Evolutionary conservation across 2,888 invertebrate genomes (phyloP), one percentile per base, ranked within the genome.

Genomic region (Tinea trinotella): DNA sequence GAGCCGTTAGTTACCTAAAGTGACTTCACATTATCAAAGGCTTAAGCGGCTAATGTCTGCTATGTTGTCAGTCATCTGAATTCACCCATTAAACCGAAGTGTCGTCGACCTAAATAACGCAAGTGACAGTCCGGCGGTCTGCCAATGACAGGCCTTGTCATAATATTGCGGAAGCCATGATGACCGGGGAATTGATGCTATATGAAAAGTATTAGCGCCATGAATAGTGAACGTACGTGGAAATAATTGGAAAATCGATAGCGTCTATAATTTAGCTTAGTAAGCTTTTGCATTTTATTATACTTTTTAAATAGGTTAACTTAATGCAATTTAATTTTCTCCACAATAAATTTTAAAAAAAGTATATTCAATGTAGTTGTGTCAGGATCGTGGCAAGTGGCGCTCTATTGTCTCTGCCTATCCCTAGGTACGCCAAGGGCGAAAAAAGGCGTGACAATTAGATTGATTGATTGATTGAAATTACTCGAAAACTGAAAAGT

Each of bases 21-120:
- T 46, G 46, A 19, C 46, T 46, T 46, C 10, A 46, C 19, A 46
- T 40, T 40, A 40, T 46, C 46, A 46, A 46, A 46, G 46, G 46
- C 19, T 46, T 46, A 46, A 15, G 18, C 46, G 18, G 17, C 7
- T 40, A 40, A 40, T 40, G 40, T 10, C 18, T 17, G 19, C 46
- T 6, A n/a, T 17, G 19, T 40, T 19, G 52, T 34, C 52, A 34
- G 52, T 52, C 34, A 52, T 52, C 52, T 12, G 18, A 30, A 52
- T 30, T 13, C 35, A 18, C 17, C 52, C 52, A 52, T 35, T 52
- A 50, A 34, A 7, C 50, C 15, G 22, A 35, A 35, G 30, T 12
- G 35, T 40, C 36, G 40, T 10, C 40, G 53, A 40, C 53, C 53
- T 30, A 40, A 36, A 40, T 40, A 12, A 40, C 40, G 40, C 22